Evolutionary conservation across 2,797 vertebrate species (phyloP).

Genomic region (Galaxias olidus): DNA sequence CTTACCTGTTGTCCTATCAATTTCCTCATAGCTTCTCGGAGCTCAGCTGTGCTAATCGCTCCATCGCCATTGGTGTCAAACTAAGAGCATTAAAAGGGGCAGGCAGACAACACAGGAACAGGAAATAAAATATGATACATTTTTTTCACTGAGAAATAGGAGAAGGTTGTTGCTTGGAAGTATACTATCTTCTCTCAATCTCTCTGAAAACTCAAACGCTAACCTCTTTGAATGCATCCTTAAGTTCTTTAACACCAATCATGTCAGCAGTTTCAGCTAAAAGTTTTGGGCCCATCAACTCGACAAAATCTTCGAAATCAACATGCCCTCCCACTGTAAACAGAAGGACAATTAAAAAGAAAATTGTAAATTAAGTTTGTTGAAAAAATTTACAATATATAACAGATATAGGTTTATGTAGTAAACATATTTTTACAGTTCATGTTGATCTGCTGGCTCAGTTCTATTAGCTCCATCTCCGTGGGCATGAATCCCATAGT

Average conservation of each 20-base stretch:
- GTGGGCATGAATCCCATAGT: constrained; percentile 99
- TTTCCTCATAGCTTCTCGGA: constrained; percentile 96
- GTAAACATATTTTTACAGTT: constrained; percentile 77
- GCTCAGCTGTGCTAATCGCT: constrained; percentile 93
- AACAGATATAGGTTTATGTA: neutral
- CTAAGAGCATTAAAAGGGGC: constrained; percentile 60
- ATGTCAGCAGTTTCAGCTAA: constrained; percentile 96
- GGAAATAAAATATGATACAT: constrained; percentile 2
- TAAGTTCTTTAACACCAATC: constrained; percentile 96
- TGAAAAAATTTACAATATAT: neutral
- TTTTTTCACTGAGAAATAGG: neutral
- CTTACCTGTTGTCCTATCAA: constrained; percentile 92
- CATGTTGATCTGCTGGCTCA: constrained; percentile 99
- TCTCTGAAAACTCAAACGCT: constrained; percentile 36
- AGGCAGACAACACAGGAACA: neutral
- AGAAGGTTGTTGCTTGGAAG: neutral
- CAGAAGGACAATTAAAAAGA: constrained; percentile 17
- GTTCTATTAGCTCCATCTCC: constrained; percentile 96
- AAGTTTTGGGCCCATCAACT: constrained; percentile 96
- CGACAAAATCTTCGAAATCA: constrained; percentile 98
- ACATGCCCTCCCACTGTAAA: constrained; percentile 91
- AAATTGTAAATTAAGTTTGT: neutral
- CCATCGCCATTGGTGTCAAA: constrained; percentile 98
- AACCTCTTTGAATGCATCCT: constrained; percentile 95
- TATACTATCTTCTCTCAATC: neutral